Evolutionary conservation across 2,888 invertebrate species (phyloP).

Genomic region (Epirrita christyi): DNA sequence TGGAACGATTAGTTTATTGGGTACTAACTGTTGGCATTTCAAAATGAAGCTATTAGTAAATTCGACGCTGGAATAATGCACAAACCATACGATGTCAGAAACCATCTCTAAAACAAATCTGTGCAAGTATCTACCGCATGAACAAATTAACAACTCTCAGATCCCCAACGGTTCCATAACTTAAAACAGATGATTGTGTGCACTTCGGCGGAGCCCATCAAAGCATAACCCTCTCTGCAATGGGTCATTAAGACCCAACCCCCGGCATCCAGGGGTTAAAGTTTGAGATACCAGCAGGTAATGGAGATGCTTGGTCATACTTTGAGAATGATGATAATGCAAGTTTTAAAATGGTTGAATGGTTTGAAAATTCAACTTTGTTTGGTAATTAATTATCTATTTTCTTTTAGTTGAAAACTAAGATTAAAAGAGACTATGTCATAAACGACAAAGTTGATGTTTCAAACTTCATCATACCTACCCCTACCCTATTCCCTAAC

Average conservation of each 20-base stretch:
- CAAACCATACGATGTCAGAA: too few relatives aligned
- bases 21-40: too few relatives aligned
- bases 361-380: neutral
- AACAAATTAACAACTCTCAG: slow-evolving; percentile 3
- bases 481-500: too few relatives aligned
- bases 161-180: slow-evolving; percentile 22
- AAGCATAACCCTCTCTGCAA: slow-evolving; percentile 27
- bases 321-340: slow-evolving; percentile 7
- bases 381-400: too few relatives aligned
- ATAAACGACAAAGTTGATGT: too few relatives aligned
- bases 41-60: too few relatives aligned
- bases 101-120: neutral
- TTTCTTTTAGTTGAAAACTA: too few relatives aligned
- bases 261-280: slow-evolving; percentile 16
- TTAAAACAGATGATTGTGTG: slow-evolving; percentile 27
- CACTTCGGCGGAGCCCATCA: slow-evolving; percentile 25
- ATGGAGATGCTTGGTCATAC: slow-evolving; percentile 17
- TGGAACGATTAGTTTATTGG: too few relatives aligned
- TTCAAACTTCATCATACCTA: too few relatives aligned
- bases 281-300: slow-evolving; percentile 18
- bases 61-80: too few relatives aligned
- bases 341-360: slow-evolving; percentile 12
- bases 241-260: slow-evolving; percentile 24
- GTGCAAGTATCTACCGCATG: neutral
- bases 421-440: too few relatives aligned